These are phyloP conservation scores for Slavum lentiscoides DNA, from an alignment of 2,888 invertebrate genomes.

Conservation along the genomic window DNA sequence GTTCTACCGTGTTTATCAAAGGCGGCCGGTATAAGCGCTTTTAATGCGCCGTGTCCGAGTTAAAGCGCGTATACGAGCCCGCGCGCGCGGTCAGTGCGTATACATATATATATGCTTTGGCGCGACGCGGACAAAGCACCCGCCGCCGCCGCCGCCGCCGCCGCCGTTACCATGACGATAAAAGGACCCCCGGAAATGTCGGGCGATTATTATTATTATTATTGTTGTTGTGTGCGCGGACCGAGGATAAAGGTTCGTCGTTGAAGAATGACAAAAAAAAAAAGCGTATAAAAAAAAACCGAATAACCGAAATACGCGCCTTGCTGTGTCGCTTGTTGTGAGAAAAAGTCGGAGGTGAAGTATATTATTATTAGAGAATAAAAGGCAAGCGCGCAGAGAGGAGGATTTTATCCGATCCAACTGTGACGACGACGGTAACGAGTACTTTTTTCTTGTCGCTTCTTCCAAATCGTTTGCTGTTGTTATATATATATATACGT, in stretches of 20 bases:
- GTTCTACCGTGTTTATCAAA: conserved; percentile 50
- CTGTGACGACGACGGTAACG: no score
- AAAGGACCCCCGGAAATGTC: conserved; percentile 42
- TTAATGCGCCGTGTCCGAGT: conserved; percentile 17
- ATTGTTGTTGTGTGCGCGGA: not conserved
- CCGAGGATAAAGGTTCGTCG: not conserved
- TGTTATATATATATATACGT: no score
- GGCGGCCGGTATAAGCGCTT: conserved; percentile 47
- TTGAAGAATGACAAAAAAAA: not conserved
- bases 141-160: not conserved
- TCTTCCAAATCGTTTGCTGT: no score
- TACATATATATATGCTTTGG: not conserved
- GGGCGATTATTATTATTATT: conserved; percentile 42
- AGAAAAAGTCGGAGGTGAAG: not conserved
- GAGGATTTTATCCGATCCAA: no score
- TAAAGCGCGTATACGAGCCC: not conserved
- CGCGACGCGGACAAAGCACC: conserved; percentile 16
- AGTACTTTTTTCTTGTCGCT: no score
- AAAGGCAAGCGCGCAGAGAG: no score
- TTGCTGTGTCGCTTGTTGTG: not conserved
- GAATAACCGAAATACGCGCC: not conserved
- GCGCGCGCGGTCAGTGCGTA: conserved; percentile 15
- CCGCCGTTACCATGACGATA: conserved; percentile 43
- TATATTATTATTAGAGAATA: no score
- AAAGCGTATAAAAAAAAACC: not conserved